Conservation (phyloP, 1,140 invertebrate genomes). For the Drosophila seguyi region DNA sequence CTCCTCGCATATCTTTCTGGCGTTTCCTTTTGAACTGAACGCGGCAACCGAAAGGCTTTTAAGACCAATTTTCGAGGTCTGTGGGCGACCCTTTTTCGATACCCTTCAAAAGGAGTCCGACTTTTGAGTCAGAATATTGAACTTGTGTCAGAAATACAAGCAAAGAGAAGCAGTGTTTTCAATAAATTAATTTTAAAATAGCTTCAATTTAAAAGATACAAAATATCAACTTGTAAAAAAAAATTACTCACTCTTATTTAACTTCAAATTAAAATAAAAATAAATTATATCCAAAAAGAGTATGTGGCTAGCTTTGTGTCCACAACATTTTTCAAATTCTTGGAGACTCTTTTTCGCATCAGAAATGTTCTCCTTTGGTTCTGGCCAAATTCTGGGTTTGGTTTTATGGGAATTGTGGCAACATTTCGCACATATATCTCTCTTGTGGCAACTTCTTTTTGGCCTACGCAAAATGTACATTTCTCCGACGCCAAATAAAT, state of each 20-base stretch:
- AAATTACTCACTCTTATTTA: neutral
- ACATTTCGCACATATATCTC: constrained; percentile 49
- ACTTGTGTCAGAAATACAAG: neutral
- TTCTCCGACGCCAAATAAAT: neutral
- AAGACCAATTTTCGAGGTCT: constrained; percentile 32
- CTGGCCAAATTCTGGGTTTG: constrained; percentile 8
- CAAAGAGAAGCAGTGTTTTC: neutral
- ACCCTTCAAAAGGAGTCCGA: constrained; percentile 20
- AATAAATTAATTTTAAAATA: neutral
- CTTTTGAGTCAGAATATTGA: neutral
- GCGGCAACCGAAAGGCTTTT: constrained; percentile 43
- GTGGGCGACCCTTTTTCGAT: constrained; percentile 27
- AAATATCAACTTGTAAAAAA: neutral
- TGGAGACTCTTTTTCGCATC: constrained; percentile 5
- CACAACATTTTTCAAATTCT: constrained; percentile 15
- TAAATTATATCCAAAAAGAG: neutral
- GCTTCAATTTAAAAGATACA: neutral
- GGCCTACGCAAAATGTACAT: constrained; percentile 26
- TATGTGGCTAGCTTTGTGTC: neutral
- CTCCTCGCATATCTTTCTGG: constrained; percentile 53
- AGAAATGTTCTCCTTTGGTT: constrained; percentile 4
- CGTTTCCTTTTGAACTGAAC: constrained; percentile 67
- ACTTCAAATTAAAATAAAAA: neutral
- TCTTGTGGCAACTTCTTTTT: constrained; percentile 32
- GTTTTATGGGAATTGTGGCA: constrained; percentile 39